Conservation (phyloP, 2,113 vertebrate species). For the Podiceps cristatus region DNA sequence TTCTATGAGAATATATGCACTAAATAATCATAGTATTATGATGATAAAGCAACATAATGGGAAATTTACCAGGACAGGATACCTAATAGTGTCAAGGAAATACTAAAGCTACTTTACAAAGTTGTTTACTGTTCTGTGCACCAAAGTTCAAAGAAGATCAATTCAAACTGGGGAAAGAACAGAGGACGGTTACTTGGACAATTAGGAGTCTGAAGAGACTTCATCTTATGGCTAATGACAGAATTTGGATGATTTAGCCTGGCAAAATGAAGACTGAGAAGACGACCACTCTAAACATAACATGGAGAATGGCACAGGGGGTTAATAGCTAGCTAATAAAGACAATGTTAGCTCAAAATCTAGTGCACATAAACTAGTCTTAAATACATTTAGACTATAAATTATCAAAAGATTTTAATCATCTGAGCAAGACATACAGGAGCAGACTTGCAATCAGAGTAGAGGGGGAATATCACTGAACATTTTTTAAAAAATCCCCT, state of each 20-base stretch:
- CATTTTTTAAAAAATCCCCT: fast-evolving
- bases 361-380: not conserved
- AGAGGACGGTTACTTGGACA: not conserved
- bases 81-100: not conserved
- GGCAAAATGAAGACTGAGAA: not conserved
- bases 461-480: not conserved
- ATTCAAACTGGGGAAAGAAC: not conserved
- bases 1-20: not conserved
- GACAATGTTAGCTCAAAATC: not conserved
- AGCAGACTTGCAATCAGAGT: not conserved
- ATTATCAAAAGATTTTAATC: not conserved
- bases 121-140: not conserved
- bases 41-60: not conserved
- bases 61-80: not conserved
- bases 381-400: not conserved
- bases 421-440: not conserved
- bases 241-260: not conserved
- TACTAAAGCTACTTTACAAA: not conserved
- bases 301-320: not conserved
- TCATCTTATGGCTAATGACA: not conserved
- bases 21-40: not conserved
- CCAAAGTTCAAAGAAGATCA: not conserved
- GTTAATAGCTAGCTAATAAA: not conserved
- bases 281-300: not conserved
- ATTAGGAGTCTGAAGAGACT: not conserved